Conservation (phyloP, 2,797 vertebrate genomes). For the Melanogrammus aeglefinus region DNA sequence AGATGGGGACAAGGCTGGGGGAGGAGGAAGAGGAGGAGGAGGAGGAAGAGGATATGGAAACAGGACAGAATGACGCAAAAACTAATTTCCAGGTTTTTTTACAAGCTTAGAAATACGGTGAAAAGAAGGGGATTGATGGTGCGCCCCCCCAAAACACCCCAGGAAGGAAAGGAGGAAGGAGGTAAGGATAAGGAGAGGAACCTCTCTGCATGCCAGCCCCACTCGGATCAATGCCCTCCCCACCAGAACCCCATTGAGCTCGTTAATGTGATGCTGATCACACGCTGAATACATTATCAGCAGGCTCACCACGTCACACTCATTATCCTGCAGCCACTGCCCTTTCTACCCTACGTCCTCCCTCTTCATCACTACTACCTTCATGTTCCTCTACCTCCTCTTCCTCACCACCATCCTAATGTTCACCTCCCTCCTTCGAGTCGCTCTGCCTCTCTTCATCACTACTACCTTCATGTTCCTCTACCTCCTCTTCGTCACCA, state of each 20-base stretch:
- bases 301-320: neutral
- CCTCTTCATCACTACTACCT: neutral
- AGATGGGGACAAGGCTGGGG: too few species aligned
- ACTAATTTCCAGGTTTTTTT: too few species aligned
- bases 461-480: neutral
- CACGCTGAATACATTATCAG: conserved; percentile 21
- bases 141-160: neutral
- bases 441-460: neutral
- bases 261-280: conserved; percentile 28
- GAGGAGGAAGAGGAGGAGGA: too few species aligned
- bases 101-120: neutral
- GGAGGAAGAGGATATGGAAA: too few species aligned
- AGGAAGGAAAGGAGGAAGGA: neutral
- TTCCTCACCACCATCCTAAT: too few species aligned
- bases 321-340: conserved; percentile 13
- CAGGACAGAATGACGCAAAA: neutral
- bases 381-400: neutral
- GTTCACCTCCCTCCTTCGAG: neutral
- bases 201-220: conserved; percentile 6
- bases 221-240: conserved; percentile 16
- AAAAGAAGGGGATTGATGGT: neutral
- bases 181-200: neutral
- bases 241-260: neutral
- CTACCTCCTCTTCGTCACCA: too few species aligned
- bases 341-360: neutral